Percentiles rank a stretch among this genome's conserved stretches.
These are phyloP conservation scores for Hypocryptadius cinnamomeus DNA, from an alignment of 2,113 vertebrate genomes.

Conservation along the genomic window DNA sequence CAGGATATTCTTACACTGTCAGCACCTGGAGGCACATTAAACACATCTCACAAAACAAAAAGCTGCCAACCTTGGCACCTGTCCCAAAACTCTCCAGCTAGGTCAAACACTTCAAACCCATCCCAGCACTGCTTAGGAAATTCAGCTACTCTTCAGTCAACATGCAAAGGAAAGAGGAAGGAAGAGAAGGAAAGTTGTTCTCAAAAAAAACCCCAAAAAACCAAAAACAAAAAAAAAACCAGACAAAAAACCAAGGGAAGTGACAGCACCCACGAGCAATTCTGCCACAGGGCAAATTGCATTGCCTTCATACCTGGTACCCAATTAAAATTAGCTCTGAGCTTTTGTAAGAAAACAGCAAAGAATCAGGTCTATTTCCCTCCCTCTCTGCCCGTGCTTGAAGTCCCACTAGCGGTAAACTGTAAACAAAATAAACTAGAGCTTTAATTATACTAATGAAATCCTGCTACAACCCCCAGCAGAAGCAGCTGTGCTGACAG, in stretches of 20 bases:
- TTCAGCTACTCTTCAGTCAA: not conserved
- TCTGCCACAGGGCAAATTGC: not conserved
- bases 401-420: not conserved
- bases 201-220: not conserved
- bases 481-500: not conserved
- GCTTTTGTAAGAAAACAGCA: not conserved
- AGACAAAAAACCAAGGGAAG: not conserved
- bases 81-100: not conserved
- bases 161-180: not conserved
- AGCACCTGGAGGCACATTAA: not conserved
- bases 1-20: not conserved
- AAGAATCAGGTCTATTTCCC: not conserved
- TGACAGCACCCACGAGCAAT: not conserved
- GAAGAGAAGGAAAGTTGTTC: not conserved
- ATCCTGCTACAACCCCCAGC: not conserved
- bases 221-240: not conserved
- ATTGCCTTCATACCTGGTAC: rapidly evolving
- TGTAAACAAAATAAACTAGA: not conserved
- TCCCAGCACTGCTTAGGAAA: not conserved
- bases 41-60: not conserved
- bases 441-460: not conserved
- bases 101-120: not conserved
- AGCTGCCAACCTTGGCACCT: not conserved
- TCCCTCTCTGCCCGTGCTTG: not conserved
- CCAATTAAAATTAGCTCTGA: not conserved